Conservation (phyloP, 2,888 invertebrate genomes). For the Limenitis camilla region DNA sequence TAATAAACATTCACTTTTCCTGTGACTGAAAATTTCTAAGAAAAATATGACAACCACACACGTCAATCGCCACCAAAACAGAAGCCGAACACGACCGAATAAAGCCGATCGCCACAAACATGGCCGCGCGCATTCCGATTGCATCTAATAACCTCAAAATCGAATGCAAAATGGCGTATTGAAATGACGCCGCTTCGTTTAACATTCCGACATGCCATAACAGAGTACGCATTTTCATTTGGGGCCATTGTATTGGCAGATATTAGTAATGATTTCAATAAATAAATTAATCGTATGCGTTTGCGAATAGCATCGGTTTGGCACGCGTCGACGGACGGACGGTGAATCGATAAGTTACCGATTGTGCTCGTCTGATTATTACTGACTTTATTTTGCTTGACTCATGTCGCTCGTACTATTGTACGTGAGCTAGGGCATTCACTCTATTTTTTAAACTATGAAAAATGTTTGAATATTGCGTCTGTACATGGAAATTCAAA, state of each 20-base stretch:
- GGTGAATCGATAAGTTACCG: slow-evolving; percentile 62
- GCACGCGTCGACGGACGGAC: slow-evolving; percentile 64
- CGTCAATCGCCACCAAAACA: slow-evolving; percentile 57
- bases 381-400: slow-evolving; percentile 58
- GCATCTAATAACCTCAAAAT: slow-evolving; percentile 75
- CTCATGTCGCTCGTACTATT: slow-evolving; percentile 50
- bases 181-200: slow-evolving; percentile 70
- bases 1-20: too few species aligned
- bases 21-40: slow-evolving; percentile 44
- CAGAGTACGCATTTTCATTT: slow-evolving; percentile 70
- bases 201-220: slow-evolving; percentile 72
- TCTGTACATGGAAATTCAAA: background rate
- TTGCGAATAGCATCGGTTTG: slow-evolving; percentile 67
- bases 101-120: slow-evolving; percentile 57
- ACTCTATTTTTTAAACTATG: slow-evolving; percentile 55
- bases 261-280: slow-evolving; percentile 75
- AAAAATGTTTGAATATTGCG: background rate
- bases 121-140: slow-evolving; percentile 70
- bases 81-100: slow-evolving; percentile 54
- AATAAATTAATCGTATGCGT: slow-evolving; percentile 71
- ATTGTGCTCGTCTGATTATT: slow-evolving; percentile 52
- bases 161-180: slow-evolving; percentile 72
- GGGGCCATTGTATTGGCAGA: slow-evolving; percentile 70
- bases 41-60: slow-evolving; percentile 54
- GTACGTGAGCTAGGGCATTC: slow-evolving; percentile 64